Evolutionary conservation across 1,140 invertebrate species (phyloP).

Genomic region (Oedothorax gibbosus): DNA sequence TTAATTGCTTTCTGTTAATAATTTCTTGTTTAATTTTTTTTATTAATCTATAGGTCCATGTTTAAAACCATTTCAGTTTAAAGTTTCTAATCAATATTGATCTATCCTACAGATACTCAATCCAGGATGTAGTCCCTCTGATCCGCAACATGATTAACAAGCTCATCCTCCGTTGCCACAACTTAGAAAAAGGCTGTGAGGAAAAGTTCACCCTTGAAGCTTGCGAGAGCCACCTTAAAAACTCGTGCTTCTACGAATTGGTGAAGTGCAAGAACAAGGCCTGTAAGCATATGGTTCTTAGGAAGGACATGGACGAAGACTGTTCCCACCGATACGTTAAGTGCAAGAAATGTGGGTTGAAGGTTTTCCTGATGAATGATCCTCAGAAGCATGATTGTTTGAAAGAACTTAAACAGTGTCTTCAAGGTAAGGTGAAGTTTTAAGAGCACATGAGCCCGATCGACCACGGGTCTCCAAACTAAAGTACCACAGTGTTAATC

Average conservation of each 20-base stretch:
- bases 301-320: conserved; percentile 22
- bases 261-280: conserved; percentile 44
- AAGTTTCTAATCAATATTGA: too few relatives aligned
- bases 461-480: too few relatives aligned
- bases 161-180: conserved; percentile 30
- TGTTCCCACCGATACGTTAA: conserved; percentile 19
- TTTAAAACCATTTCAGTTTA: too few relatives aligned
- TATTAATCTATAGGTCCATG: too few relatives aligned
- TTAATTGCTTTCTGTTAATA: too few relatives aligned
- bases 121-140: conserved; percentile 36
- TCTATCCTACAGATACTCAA: neutral
- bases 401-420: conserved; percentile 13
- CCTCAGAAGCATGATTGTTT: conserved; percentile 40
- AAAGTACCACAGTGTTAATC: too few relatives aligned
- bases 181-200: conserved; percentile 25
- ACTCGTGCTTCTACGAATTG: conserved; percentile 15
- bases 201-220: conserved; percentile 34
- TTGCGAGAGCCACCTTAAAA: conserved; percentile 28
- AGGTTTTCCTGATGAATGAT: neutral
- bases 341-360: conserved; percentile 7
- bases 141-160: conserved; percentile 53
- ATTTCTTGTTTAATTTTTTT: too few relatives aligned
- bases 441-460: too few relatives aligned
- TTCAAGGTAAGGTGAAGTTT: conserved; percentile 26
- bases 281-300: conserved; percentile 2